Percentiles rank a stretch among this genome's conserved stretches.
phyloP scores from a whole-genome alignment of 2,797 vertebrate species.

The Acropternis orthonyx region DNA sequence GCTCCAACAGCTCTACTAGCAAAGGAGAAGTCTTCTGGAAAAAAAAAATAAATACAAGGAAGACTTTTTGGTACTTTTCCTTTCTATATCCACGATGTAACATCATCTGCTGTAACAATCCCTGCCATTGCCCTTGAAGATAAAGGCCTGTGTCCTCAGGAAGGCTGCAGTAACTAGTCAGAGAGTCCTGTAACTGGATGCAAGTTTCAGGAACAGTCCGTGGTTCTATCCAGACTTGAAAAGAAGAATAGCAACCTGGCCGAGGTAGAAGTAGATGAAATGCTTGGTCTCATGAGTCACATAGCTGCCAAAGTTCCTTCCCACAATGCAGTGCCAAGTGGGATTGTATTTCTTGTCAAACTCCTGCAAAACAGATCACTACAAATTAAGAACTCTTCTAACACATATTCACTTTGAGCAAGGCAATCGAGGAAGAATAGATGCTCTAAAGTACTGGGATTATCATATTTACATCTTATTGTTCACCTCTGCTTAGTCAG shows the following conservation, averaged over 20 bases:
- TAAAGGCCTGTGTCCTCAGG: conserved; percentile 69
- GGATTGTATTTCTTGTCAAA: conserved; percentile 99
- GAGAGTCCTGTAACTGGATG: conserved; percentile 76
- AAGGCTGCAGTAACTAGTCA: conserved; percentile 77
- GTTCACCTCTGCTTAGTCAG: neutral
- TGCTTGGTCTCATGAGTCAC: conserved; percentile 98
- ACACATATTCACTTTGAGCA: neutral
- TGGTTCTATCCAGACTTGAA: conserved; percentile 90
- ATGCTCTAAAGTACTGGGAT: neutral
- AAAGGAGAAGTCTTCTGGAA: conserved; percentile 67
- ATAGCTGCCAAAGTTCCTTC: conserved; percentile 96
- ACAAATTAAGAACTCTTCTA: neutral
- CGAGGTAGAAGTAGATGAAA: conserved; percentile 99
- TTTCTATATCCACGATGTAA: conserved; percentile 77
- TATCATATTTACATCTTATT: neutral
- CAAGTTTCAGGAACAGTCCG: conserved; percentile 57
- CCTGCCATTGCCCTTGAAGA: conserved; percentile 84
- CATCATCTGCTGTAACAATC: conserved; percentile 79
- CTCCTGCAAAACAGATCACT: conserved; percentile 79
- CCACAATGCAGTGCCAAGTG: conserved; percentile 98
- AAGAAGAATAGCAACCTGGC: conserved; percentile 96
- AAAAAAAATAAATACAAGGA: conserved; percentile 91
- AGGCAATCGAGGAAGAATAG: neutral
- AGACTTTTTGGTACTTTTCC: conserved; percentile 77
- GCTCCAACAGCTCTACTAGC: conserved; percentile 68